phyloP scores from a whole-genome alignment of 2,797 vertebrate genomes.

The Pteronotus mesoamericanus region DNA sequence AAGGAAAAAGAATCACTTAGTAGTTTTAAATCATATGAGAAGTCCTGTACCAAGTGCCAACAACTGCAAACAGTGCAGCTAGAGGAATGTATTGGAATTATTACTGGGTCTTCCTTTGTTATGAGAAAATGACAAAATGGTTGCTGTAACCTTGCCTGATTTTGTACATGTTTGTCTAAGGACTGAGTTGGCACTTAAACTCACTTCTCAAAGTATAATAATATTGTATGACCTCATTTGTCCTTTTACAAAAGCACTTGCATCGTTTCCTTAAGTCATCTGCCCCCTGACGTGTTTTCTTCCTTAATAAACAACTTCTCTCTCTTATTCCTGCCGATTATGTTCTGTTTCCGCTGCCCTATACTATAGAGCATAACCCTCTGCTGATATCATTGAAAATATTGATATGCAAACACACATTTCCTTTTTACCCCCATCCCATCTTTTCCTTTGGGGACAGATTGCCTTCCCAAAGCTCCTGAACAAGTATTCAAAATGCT shows the following conservation, averaged over 20 bases:
- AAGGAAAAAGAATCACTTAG: slow-evolving; percentile 43
- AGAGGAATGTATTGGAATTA: slow-evolving; percentile 74
- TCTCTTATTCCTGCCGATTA: slow-evolving; percentile 72
- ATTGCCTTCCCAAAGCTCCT: slow-evolving; percentile 74
- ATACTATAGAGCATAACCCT: slow-evolving; percentile 26
- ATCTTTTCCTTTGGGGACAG: slow-evolving; percentile 58
- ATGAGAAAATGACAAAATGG: slow-evolving; percentile 68
- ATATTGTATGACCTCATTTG: slow-evolving; percentile 78
- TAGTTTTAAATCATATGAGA: slow-evolving; percentile 36
- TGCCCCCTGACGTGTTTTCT: slow-evolving; percentile 54
- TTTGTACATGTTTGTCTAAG: slow-evolving; percentile 77
- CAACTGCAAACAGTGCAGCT: slow-evolving; percentile 74
- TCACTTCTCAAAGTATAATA: slow-evolving; percentile 74
- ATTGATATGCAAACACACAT: slow-evolving; percentile 71
- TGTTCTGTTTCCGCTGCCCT: slow-evolving; percentile 67
- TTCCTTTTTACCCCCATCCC: slow-evolving; percentile 65
- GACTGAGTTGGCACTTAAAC: slow-evolving; percentile 77
- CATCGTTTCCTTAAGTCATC: slow-evolving; percentile 60
- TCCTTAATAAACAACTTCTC: slow-evolving; percentile 70
- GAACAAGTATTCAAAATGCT: slow-evolving; percentile 76
- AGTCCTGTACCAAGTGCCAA: slow-evolving; percentile 70
- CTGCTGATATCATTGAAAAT: slow-evolving; percentile 58
- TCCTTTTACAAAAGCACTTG: slow-evolving; percentile 78
- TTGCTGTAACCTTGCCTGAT: slow-evolving; percentile 68
- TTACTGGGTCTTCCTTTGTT: slow-evolving; percentile 71